A percentile compares a stretch with the other conserved stretches of the same genome.
Conservation (phyloP, 2,113 vertebrate genomes). For the Myotis brandtii region DNA sequence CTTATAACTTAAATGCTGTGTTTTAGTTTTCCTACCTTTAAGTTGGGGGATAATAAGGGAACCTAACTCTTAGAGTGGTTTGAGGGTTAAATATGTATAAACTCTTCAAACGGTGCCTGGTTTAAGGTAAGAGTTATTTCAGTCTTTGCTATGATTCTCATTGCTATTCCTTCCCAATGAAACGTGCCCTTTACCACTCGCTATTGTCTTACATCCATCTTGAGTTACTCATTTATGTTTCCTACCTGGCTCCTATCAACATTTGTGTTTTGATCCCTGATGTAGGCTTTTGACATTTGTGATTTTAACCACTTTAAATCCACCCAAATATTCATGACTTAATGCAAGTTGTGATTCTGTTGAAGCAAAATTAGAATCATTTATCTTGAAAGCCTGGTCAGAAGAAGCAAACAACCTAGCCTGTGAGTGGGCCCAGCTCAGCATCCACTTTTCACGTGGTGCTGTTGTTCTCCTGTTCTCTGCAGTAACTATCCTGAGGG, state of each 20-base stretch:
- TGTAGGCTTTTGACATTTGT: conserved; percentile 58
- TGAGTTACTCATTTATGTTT: conserved; percentile 60
- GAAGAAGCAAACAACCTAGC: conserved; percentile 1
- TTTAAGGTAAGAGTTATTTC: background rate
- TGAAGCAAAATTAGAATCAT: conserved; percentile 36
- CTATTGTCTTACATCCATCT: conserved; percentile 22
- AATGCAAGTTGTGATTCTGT: conserved; percentile 44
- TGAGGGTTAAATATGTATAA: background rate
- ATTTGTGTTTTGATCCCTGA: conserved; percentile 54
- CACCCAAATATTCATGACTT: conserved; percentile 48
- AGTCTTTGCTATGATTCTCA: background rate
- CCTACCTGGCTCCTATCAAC: conserved; percentile 8
- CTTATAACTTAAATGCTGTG: background rate
- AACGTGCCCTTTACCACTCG: background rate
- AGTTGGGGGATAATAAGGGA: background rate
- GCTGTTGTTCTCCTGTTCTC: background rate
- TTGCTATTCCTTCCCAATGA: conserved; percentile 46
- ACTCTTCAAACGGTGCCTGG: background rate
- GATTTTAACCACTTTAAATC: conserved; percentile 22
- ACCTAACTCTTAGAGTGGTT: background rate
- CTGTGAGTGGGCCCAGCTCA: background rate
- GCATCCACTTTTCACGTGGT: background rate
- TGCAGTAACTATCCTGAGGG: background rate
- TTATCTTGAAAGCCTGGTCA: conserved; percentile 20
- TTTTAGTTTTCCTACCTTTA: conserved; percentile 1